Percentiles rank a stretch among this genome's conserved stretches.
These are phyloP conservation scores for Orchestia grillus DNA, from an alignment of 1,140 invertebrate genomes.

Conservation along the genomic window DNA sequence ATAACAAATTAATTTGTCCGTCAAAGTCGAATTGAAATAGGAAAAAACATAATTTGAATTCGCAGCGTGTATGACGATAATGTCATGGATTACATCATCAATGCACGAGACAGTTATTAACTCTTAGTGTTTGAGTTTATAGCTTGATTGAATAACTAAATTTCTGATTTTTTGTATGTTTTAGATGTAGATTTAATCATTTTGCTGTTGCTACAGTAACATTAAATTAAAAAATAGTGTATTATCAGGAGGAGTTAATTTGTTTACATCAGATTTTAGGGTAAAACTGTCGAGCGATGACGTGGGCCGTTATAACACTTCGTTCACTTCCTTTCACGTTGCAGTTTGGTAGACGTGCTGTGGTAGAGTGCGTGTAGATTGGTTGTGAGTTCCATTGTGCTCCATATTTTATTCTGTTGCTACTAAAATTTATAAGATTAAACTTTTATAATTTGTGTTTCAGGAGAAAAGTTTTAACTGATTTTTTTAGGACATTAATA, in stretches of 20 bases:
- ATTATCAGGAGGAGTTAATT: neutral
- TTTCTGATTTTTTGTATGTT: neutral
- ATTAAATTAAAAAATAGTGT: neutral
- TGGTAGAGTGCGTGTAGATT: neutral
- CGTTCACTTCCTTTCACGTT: neutral
- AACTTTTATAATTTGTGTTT: neutral
- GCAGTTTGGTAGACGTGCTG: neutral
- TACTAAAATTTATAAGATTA: too few species aligned
- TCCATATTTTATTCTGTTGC: too few species aligned
- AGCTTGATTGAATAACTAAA: neutral
- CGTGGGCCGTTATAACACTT: neutral
- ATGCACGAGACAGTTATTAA: neutral
- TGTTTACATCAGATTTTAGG: neutral
- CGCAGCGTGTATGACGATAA: neutral
- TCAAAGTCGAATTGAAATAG: neutral
- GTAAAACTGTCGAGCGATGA: neutral
- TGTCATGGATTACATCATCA: neutral
- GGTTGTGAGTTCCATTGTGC: too few species aligned
- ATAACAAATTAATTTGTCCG: too few species aligned
- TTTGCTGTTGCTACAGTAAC: neutral
- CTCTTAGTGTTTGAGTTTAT: neutral
- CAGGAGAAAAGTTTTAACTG: neutral
- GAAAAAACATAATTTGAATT: neutral
- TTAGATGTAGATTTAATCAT: neutral
- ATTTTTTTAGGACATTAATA: neutral